Evolutionary conservation across 2,888 invertebrate species (phyloP).

Genomic region (Ennomos quercinarius): DNA sequence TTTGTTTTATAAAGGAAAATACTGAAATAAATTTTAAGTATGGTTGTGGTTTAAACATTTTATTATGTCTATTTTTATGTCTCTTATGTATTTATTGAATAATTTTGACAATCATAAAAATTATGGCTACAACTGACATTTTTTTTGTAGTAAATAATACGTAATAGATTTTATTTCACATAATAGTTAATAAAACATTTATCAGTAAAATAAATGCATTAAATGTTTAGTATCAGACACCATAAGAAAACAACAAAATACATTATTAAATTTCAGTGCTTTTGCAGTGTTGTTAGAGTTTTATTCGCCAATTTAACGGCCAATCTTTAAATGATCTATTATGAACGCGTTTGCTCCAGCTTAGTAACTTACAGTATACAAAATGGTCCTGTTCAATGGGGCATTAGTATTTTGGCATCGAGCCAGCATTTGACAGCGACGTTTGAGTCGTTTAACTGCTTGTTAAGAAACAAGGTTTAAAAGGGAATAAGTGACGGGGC

Average conservation of each 20-base stretch:
- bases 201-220: no score
- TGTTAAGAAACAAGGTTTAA: constrained; percentile 51
- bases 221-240: no score
- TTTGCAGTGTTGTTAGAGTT: constrained; percentile 2
- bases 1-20: constrained; percentile 9
- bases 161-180: no score
- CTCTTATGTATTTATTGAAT: no score
- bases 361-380: constrained; percentile 61
- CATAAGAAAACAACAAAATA: no score
- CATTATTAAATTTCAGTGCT: background rate
- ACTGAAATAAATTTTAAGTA: no score
- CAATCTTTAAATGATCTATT: constrained; percentile 66
- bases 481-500: constrained; percentile 36
- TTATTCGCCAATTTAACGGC: constrained; percentile 53
- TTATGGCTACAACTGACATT: no score
- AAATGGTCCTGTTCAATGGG: constrained; percentile 81
- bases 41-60: no score
- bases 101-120: no score
- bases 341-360: constrained; percentile 55
- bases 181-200: no score
- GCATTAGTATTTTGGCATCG: constrained; percentile 79
- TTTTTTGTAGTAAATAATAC: no score
- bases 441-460: constrained; percentile 66
- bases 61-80: no score
- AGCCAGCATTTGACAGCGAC: constrained; percentile 66